Conservation (phyloP, 2,888 invertebrate genomes). For the Spicauda simplicius region DNA sequence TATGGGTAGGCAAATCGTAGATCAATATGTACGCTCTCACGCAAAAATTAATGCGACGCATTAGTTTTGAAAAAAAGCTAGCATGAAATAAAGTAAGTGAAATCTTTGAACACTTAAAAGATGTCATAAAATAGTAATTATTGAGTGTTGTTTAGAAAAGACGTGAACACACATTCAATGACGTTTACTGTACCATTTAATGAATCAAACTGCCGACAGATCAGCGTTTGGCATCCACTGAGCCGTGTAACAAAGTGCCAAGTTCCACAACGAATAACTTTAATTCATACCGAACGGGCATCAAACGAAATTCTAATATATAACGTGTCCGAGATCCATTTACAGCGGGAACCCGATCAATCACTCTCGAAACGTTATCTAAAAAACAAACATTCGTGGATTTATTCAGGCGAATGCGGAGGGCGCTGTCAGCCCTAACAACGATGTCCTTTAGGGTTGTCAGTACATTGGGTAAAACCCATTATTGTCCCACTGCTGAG, state of each 20-base stretch:
- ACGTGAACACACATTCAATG: no score
- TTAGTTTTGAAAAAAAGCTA: no score
- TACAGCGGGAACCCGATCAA: conserved; percentile 30
- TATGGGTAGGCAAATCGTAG: no score
- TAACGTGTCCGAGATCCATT: conserved; percentile 31
- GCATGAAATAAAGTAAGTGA: no score
- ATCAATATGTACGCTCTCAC: no score
- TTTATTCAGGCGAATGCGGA: conserved; percentile 35
- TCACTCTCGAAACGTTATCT: conserved; percentile 37
- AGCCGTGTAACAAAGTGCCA: conserved; percentile 21
- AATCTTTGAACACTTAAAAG: no score
- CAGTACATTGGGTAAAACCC: no score
- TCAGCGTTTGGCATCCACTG: conserved; percentile 17
- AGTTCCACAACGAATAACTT: conserved; percentile 22
- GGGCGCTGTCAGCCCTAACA: conserved; percentile 34
- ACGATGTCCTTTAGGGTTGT: conserved; percentile 28
- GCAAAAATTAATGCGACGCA: no score
- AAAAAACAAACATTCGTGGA: conserved; percentile 37
- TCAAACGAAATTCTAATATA: conserved; percentile 29
- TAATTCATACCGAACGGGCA: conserved; percentile 16
- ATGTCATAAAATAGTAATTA: no score
- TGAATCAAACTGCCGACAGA: neutral
- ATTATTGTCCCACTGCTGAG: no score
- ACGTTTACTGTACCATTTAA: no score
- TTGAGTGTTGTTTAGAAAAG: no score